phyloP scores from a whole-genome alignment of 1,140 invertebrate genomes.

The Drosophila bifasciata region DNA sequence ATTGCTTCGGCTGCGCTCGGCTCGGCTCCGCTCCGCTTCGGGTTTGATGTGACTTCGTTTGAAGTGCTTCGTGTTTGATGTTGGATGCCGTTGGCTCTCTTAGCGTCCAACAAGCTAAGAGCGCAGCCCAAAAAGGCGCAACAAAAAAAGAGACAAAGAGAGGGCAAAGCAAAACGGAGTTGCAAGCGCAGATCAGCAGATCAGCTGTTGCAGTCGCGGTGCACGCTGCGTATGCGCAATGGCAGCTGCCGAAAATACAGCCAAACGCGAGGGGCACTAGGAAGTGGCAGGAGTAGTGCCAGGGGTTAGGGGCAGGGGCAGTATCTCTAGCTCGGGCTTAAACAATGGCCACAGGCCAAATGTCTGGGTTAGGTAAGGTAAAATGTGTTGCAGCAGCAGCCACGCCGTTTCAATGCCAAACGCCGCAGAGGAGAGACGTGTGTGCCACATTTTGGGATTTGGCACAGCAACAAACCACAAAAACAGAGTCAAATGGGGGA shows the following conservation, averaged over 20 bases:
- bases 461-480: background rate
- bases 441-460: background rate
- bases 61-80: too few relatives aligned
- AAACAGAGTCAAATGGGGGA: background rate
- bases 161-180: background rate
- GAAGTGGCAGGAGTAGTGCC: too few relatives aligned
- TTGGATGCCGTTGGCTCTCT: too few relatives aligned
- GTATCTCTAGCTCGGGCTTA: conserved; percentile 1
- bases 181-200: background rate
- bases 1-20: too few relatives aligned
- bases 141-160: conserved; percentile 1
- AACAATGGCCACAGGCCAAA: conserved; percentile 5
- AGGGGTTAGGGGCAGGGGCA: too few relatives aligned
- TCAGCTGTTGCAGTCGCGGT: conserved; percentile 3
- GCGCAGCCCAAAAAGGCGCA: background rate
- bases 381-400: too few relatives aligned
- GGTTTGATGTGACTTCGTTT: too few relatives aligned
- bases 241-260: conserved; percentile 12
- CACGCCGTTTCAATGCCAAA: conserved; percentile 14
- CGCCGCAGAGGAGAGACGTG: too few relatives aligned
- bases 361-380: conserved; percentile 6
- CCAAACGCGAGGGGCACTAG: too few relatives aligned
- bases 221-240: conserved; percentile 37
- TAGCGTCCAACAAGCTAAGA: too few relatives aligned
- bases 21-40: too few relatives aligned